These are phyloP conservation scores for Tachysurus fulvidraco DNA, from an alignment of 2,113 vertebrate genomes.

Conservation along the genomic window DNA sequence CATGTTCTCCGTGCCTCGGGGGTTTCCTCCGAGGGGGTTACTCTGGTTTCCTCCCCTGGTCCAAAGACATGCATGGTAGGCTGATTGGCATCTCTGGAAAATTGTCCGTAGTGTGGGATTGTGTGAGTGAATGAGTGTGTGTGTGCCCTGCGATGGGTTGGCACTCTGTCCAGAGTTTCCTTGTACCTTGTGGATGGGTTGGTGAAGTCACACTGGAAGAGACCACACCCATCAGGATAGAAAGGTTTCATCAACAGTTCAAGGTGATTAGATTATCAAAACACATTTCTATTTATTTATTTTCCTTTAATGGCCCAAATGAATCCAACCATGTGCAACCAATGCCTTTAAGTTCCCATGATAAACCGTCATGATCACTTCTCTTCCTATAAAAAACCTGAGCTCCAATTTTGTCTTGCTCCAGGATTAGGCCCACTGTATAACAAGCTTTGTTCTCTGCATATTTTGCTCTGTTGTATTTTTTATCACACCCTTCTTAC, in stretches of 20 bases:
- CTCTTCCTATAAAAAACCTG: neutral
- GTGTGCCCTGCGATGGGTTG: too few species aligned
- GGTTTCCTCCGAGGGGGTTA: too few species aligned
- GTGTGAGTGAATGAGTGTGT: too few species aligned
- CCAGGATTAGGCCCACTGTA: neutral
- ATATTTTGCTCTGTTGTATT: neutral
- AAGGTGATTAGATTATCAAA: too few species aligned
- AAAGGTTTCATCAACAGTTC: neutral
- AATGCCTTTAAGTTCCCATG: neutral
- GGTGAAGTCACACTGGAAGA: neutral
- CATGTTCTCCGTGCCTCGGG: too few species aligned
- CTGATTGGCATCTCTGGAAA: too few species aligned
- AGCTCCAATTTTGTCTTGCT: neutral
- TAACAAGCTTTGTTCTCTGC: too few species aligned
- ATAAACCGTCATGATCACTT: neutral
- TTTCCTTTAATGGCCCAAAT: neutral
- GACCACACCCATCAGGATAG: neutral
- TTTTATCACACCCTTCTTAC: neutral
- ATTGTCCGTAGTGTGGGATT: too few species aligned
- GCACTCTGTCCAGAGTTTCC: too few species aligned
- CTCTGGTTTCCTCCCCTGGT: too few species aligned
- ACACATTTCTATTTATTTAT: neutral
- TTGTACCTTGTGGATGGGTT: neutral
- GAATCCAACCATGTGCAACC: neutral
- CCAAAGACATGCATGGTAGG: too few species aligned